Evolutionary conservation across 2,113 vertebrate species (phyloP), one percentile per base, ranked within the genome.

Genomic region (Callipepla californica): DNA sequence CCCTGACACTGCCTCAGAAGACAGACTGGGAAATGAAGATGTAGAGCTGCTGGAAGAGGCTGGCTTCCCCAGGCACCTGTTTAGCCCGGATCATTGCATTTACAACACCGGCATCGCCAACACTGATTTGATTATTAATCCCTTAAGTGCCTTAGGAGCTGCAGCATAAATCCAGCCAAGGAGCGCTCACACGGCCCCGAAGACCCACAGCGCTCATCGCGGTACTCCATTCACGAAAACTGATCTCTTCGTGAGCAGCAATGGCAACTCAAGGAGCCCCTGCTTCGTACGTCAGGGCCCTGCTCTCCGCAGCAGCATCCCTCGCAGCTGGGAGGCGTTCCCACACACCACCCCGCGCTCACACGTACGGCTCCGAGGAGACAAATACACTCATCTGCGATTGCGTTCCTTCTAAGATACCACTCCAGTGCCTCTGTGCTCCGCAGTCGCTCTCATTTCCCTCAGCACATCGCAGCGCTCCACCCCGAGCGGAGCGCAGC

Each of bases 1-100:
- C 44, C 74, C 67, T 91, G 61, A 86, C 51, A 19, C 80, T 68
- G 11, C 26, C 91, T 17, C 91, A 77, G 86, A 87, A 84, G 80
- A 92, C 82, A 92, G 94, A 94, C 55, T 66, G 45, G 22, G 80
- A 89, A 94, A 96, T 94, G 83, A 97, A 96, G 95, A 91, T 34
- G 68, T 73, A 86, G 68, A 94, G 88, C 70, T 89, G 92, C 58
- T 90, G 89, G 74, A 96, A 95, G 58, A 92, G 68, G 66, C 73
- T 59, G 80, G 63, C 48, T 65, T 92, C 90, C 95, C 93, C 67
- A 89, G 77, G 62, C 47, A 79, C 80, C 55, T 73, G 50, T 92
- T 95, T 93, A 94, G 89, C 69, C 80, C 94, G 94, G 95, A 96
- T 96, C 94, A 87, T 72, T 96, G 95, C 94, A 97, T 96, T 97